Evolutionary conservation across 2,797 vertebrate genomes (phyloP).

Genomic region (Pyrocephalus nanus): DNA sequence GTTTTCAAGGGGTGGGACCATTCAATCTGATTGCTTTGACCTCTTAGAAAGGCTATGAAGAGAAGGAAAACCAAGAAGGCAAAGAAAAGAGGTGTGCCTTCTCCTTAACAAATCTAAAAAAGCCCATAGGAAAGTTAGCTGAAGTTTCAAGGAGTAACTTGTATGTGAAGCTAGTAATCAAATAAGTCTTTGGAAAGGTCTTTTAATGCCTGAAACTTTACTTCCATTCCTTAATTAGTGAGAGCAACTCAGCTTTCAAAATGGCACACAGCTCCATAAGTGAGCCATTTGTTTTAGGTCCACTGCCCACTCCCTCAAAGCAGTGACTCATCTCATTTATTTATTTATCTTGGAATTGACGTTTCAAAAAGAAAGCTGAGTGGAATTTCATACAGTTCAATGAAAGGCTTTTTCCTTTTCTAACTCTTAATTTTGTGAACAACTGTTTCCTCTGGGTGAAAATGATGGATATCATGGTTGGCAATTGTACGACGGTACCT

Average conservation of each 20-base stretch:
- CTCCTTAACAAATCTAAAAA: not conserved
- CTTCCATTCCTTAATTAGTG: not conserved
- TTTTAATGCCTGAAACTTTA: not conserved
- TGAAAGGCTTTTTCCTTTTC: not conserved
- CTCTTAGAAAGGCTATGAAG: not conserved
- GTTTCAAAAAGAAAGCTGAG: not conserved
- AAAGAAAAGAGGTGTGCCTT: not conserved
- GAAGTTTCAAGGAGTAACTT: not conserved
- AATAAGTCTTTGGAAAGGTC: not conserved
- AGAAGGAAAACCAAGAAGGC: not conserved
- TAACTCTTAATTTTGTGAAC: not conserved
- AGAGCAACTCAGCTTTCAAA: not conserved
- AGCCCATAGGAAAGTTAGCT: not conserved
- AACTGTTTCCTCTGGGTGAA: not conserved
- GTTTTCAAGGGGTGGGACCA: fast-evolving
- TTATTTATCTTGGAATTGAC: not conserved
- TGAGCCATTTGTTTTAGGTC: not conserved
- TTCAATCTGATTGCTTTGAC: not conserved
- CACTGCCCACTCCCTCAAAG: not conserved
- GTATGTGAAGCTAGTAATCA: not conserved
- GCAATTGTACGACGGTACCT: not conserved
- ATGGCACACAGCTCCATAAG: fast-evolving
- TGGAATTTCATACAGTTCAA: not conserved
- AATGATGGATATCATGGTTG: not conserved
- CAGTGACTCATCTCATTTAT: not conserved